phyloP scores from a whole-genome alignment of 2,888 invertebrate genomes.

The Euzetes globulus region DNA sequence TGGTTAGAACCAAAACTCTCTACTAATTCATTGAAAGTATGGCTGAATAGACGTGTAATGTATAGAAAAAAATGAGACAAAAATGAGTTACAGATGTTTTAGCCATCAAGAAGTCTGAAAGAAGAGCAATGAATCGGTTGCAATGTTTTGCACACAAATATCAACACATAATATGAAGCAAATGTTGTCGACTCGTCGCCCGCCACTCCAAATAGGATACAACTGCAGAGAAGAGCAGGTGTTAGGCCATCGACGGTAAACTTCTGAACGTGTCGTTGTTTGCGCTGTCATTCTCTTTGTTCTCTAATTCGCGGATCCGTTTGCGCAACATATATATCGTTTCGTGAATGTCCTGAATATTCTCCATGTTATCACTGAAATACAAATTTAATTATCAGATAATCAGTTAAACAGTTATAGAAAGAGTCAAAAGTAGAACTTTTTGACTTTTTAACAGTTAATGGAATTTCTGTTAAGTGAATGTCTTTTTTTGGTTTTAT shows the following conservation, averaged over 20 bases:
- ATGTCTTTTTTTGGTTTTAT: too few species aligned
- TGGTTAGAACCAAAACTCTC: not conserved
- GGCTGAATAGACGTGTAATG: not conserved
- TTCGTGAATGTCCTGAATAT: slow-evolving; percentile 14
- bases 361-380: slow-evolving; percentile 4
- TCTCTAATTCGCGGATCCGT: slow-evolving; percentile 13
- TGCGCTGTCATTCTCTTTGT: slow-evolving; percentile 20
- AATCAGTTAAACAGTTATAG: not conserved
- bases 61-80: slow-evolving; percentile 8
- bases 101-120: slow-evolving; percentile 20
- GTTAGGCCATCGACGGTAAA: slow-evolving; percentile 18
- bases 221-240: not conserved
- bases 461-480: too few species aligned
- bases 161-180: slow-evolving; percentile 9
- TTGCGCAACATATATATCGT: slow-evolving; percentile 12
- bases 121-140: slow-evolving; percentile 22
- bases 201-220: not conserved
- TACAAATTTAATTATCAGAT: not conserved
- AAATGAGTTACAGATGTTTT: slow-evolving; percentile 29
- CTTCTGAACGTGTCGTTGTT: not conserved
- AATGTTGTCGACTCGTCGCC: not conserved
- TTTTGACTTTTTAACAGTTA: too few species aligned
- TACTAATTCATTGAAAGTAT: not conserved
- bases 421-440: not conserved
- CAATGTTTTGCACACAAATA: slow-evolving; percentile 16